Evolutionary conservation across 2,888 invertebrate genomes (phyloP), one percentile per base, ranked within the genome.

Genomic region (Metellina segmentata): DNA sequence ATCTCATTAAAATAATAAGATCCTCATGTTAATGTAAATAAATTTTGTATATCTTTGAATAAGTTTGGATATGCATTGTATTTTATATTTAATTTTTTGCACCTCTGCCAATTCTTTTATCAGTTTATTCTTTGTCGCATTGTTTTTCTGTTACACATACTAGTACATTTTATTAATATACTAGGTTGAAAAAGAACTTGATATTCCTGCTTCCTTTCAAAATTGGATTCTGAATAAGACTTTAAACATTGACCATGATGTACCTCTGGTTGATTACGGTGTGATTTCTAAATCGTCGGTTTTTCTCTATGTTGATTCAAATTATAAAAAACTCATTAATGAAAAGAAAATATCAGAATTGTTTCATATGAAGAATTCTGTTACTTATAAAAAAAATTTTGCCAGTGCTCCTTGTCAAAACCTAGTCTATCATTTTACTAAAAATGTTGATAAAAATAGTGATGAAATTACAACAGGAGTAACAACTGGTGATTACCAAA

Each of bases 191-290:
- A 88, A 94, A 53, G 96, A 97, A 93, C 96, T 97, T 94, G 97
- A 97, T 93, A 96, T 98, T 94, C 97, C 97, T 5, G 95, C 95
- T 1, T 96, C 96, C 75, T 96, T 97, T 88, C 98, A 98, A 95
- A 96, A 97, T 93, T 98, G 98, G 98, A 97, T 98, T 93, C 96
- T 98, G 75, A 97, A 97, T 19, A 97, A 97, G 94, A 96, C 96
- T 94, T 95, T 98, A 53, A 97, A 97, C 71, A 96, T 96, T 7
- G 96, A 97, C 94, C 97, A 97, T 94, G 95, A 95, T 19, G 96
- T 96, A 61, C 48, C 61, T 8, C 75, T 85, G 13, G n/a, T 34
- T 69, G 96, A 96, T 51, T 96, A 97, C 93, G 96, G 97, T 82
- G 96, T 97, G n/a, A 95, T 96, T 20, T 95, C 96, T 89, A 96